phyloP scores from a whole-genome alignment of 2,797 vertebrate species.

The Siniperca obscura region DNA sequence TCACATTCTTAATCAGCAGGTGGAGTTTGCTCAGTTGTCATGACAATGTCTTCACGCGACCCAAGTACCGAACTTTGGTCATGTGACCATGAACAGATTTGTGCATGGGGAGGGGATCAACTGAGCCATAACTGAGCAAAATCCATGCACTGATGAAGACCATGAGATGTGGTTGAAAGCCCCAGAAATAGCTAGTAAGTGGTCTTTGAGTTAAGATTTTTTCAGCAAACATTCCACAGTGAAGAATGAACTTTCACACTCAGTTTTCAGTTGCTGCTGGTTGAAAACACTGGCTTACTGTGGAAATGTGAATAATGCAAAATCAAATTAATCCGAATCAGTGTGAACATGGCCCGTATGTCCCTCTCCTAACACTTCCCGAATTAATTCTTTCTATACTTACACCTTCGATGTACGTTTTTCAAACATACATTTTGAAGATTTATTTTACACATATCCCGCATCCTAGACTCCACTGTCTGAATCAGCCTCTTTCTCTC shows the following conservation, averaged over 20 bases:
- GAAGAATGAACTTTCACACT: not conserved
- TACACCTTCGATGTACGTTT: not conserved
- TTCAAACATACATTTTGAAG: not conserved
- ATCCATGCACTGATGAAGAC: not conserved
- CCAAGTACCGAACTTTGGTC: no score
- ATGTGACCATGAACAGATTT: no score
- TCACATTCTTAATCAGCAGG: not conserved
- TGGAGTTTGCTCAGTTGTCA: not conserved
- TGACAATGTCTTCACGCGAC: not conserved
- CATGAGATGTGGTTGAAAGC: not conserved
- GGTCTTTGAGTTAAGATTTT: not conserved
- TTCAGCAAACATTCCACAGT: not conserved
- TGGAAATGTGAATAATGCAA: not conserved
- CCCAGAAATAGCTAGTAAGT: not conserved
- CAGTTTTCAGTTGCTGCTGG: not conserved
- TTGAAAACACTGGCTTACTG: not conserved
- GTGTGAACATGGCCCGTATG: not conserved
- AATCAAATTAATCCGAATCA: not conserved
- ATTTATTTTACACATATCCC: slow-evolving; percentile 4
- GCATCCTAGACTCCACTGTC: not conserved
- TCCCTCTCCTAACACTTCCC: not conserved
- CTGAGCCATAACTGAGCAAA: not conserved
- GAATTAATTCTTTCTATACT: not conserved
- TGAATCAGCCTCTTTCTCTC: slow-evolving; percentile 16
- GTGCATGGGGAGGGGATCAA: not conserved